These are phyloP conservation scores for Fulica atra DNA, from an alignment of 2,113 vertebrate genomes.

Conservation along the genomic window DNA sequence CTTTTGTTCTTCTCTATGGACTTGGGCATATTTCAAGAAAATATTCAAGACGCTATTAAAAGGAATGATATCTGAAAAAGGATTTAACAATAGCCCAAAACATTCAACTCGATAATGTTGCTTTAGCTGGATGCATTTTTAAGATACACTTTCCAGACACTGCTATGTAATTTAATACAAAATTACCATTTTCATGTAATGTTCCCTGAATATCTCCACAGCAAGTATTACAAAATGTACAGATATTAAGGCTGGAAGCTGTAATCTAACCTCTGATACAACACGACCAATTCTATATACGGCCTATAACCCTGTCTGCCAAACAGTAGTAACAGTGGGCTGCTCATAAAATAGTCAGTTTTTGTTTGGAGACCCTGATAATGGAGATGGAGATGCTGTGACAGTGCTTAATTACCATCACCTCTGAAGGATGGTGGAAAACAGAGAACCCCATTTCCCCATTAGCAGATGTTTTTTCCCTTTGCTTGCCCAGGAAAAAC, in stretches of 20 bases:
- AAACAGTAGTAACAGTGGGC: not conserved
- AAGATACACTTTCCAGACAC: not conserved
- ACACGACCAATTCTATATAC: not conserved
- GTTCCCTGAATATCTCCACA: not conserved
- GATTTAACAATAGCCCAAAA: not conserved
- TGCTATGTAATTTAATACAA: not conserved
- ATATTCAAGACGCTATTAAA: not conserved
- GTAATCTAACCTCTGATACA: not conserved
- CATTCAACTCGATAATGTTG: not conserved
- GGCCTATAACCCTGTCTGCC: not conserved
- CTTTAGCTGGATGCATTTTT: not conserved
- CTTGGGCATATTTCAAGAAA: not conserved
- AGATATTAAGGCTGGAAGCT: not conserved
- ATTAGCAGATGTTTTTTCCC: not conserved
- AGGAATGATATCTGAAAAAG: not conserved
- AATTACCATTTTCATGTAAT: not conserved
- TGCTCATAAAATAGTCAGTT: not conserved
- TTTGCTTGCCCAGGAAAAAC: not conserved
- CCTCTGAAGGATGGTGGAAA: not conserved
- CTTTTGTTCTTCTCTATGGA: not conserved
- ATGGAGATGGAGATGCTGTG: not conserved
- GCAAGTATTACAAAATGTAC: not conserved
- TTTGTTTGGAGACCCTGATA: not conserved
- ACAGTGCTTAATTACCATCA: not conserved
- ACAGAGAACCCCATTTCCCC: not conserved